Percentiles rank a stretch among this genome's conserved stretches.
Evolutionary conservation across 2,797 vertebrate species (phyloP).

Genomic region (Taeniopygia guttata): DNA sequence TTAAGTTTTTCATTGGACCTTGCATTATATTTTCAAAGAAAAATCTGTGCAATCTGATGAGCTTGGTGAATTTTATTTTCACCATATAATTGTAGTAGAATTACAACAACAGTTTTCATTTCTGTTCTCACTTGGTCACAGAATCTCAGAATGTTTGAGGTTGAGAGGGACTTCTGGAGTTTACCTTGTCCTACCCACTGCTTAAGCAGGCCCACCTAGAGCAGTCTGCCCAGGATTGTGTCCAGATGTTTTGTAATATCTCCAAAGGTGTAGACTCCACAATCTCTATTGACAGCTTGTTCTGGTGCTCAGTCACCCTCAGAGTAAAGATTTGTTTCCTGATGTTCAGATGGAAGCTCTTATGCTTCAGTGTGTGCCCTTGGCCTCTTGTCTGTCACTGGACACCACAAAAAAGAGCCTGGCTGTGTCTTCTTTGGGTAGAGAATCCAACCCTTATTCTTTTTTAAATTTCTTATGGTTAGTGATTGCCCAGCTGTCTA

Average conservation of each 20-base stretch:
- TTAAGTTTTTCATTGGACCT: background rate
- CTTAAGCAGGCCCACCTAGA: background rate
- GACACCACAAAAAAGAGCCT: background rate
- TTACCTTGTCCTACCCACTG: background rate
- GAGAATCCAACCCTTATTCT: background rate
- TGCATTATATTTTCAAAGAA: background rate
- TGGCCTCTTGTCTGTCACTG: background rate
- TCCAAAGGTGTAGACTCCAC: background rate
- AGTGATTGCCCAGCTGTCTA: background rate
- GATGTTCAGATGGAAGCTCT: background rate
- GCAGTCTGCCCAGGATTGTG: background rate
- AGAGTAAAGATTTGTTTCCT: background rate
- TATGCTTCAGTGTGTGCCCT: background rate
- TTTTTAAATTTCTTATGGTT: background rate
- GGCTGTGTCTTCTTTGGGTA: background rate
- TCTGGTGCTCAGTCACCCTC: background rate
- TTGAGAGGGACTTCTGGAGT: background rate
- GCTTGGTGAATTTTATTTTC: background rate
- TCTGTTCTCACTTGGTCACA: background rate
- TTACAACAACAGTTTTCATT: background rate
- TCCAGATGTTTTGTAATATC: background rate
- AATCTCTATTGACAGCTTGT: background rate
- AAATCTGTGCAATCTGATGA: background rate
- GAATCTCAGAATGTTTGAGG: background rate
- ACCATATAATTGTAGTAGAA: background rate